Evolutionary conservation across 1,140 invertebrate genomes (phyloP).

Genomic region (Meteorus sp.): DNA sequence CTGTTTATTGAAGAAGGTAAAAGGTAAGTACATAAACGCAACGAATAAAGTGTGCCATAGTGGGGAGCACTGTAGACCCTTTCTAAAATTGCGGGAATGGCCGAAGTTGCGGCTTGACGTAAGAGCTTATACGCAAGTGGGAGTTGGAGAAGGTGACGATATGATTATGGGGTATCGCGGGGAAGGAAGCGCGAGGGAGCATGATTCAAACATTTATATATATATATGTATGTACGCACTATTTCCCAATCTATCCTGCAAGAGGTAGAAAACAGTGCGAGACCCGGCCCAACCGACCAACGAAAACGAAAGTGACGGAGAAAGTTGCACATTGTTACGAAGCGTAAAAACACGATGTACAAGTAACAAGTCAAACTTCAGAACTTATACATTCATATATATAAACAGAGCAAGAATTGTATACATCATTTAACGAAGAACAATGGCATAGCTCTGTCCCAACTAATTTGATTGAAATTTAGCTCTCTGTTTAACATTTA

Average conservation of each 20-base stretch:
- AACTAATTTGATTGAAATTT: too few species aligned
- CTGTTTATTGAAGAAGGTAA: not conserved
- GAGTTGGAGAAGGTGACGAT: not conserved
- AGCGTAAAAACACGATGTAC: constrained; percentile 43
- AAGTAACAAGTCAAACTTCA: not conserved
- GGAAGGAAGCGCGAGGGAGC: too few species aligned
- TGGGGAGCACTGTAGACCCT: constrained; percentile 35
- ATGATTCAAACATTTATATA: too few species aligned
- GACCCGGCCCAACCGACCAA: constrained; percentile 42
- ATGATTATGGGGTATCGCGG: not conserved
- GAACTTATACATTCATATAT: too few species aligned
- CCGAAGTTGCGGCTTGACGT: constrained; percentile 1
- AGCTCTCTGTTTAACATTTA: too few species aligned
- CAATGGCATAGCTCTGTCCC: too few species aligned
- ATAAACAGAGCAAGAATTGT: too few species aligned
- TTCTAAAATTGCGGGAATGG: constrained; percentile 51
- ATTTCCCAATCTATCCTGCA: constrained; percentile 54
- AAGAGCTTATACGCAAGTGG: not conserved
- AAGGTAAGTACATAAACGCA: not conserved
- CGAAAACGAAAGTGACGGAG: constrained; percentile 60
- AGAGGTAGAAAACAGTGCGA: constrained; percentile 30
- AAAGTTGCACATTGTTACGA: constrained; percentile 59
- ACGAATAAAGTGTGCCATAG: too few species aligned
- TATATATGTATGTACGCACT: constrained; percentile 38
- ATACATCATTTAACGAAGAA: too few species aligned